Conservation (phyloP, 2,797 vertebrate species). For the Cynodonichthys magdalenae region DNA sequence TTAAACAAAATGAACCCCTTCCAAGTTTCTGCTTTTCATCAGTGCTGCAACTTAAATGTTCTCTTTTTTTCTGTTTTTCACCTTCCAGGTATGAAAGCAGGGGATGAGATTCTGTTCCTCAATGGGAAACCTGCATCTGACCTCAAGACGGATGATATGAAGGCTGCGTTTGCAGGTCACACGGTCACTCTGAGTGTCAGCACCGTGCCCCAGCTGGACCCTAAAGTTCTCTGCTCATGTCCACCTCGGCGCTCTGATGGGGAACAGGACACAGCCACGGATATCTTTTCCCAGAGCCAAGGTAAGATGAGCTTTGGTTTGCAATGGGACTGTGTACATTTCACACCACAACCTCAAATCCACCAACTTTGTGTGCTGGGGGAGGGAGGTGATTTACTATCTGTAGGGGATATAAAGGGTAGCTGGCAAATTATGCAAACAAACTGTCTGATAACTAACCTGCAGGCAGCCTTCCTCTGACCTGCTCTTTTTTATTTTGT, state of each 20-base stretch:
- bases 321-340: background rate
- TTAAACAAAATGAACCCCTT: background rate
- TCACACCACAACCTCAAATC: slow-evolving; percentile 3
- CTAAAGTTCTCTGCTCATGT: slow-evolving; percentile 62
- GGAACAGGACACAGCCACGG: slow-evolving; percentile 70
- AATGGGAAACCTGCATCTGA: slow-evolving; percentile 84
- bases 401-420: slow-evolving; percentile 36
- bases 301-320: slow-evolving; percentile 70
- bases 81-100: slow-evolving; percentile 85
- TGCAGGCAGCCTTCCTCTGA: slow-evolving; percentile 63
- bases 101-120: slow-evolving; percentile 90
- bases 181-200: slow-evolving; percentile 85
- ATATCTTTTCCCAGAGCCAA: slow-evolving; percentile 85
- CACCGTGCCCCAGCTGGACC: slow-evolving; percentile 80
- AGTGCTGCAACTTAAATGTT: background rate
- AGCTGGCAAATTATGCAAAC: slow-evolving; percentile 56
- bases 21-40: background rate
- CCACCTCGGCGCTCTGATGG: slow-evolving; percentile 85
- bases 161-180: slow-evolving; percentile 83
- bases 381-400: slow-evolving; percentile 14
- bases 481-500: slow-evolving; percentile 55
- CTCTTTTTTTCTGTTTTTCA: background rate
- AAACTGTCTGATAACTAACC: slow-evolving; percentile 57
- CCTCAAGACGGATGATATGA: slow-evolving; percentile 86
- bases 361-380: background rate